phyloP scores from a whole-genome alignment of 1,140 invertebrate genomes.

The Pogonomyrmex californicus region DNA sequence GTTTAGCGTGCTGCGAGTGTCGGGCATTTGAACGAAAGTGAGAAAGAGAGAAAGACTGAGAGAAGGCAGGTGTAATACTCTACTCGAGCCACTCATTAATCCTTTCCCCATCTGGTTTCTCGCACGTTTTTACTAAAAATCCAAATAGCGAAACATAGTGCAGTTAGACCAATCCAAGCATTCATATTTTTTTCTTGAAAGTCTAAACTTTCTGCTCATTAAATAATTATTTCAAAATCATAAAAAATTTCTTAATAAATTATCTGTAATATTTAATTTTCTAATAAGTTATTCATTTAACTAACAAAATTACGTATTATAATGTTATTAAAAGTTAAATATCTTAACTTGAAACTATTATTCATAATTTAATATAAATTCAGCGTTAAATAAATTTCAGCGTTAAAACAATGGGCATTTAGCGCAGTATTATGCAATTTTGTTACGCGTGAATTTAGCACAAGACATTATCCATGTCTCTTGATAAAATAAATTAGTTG shows the following conservation, averaged over 20 bases:
- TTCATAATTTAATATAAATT: no score
- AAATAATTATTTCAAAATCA: not conserved
- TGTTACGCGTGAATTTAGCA: no score
- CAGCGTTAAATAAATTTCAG: no score
- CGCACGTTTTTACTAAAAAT: constrained; percentile 48
- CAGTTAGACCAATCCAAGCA: constrained; percentile 2
- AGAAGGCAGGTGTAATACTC: not conserved
- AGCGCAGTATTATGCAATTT: no score
- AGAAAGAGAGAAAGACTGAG: constrained; percentile 4
- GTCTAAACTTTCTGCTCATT: not conserved
- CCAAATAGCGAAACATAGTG: constrained; percentile 21
- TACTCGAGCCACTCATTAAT: constrained; percentile 47
- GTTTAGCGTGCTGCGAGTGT: constrained; percentile 57
- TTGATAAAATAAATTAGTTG: no score
- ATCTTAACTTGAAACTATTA: not conserved
- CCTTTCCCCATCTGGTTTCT: constrained; percentile 21
- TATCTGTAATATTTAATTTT: not conserved
- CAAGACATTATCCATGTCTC: no score
- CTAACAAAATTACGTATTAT: not conserved
- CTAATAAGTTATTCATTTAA: constrained; percentile 8
- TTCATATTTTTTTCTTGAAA: not conserved
- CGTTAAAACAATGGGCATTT: no score
- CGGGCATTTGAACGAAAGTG: constrained; percentile 11
- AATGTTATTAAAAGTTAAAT: not conserved
- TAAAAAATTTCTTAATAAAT: not conserved